Conservation (phyloP, 2,797 vertebrate genomes). For the Gambelia wislizenii region DNA sequence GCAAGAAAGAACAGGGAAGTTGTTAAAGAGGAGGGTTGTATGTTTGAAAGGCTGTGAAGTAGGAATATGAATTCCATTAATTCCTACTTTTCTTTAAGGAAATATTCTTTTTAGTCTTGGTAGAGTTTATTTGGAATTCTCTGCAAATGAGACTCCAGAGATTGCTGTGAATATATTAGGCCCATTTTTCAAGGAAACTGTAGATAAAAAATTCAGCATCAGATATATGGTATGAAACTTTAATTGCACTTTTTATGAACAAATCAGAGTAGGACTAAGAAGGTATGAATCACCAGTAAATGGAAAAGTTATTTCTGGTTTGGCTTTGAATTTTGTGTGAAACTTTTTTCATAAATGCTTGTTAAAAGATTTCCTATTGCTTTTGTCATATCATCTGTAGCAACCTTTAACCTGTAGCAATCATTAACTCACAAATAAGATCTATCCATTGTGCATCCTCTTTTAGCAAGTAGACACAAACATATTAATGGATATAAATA, state of each 20-base stretch:
- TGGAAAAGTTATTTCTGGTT: conserved; percentile 44
- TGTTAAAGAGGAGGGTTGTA: background rate
- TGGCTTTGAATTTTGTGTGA: conserved; percentile 12
- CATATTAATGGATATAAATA: background rate
- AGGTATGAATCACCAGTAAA: conserved; percentile 20
- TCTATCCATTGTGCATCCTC: background rate
- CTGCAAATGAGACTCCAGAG: conserved; percentile 35
- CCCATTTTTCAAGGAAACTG: conserved; percentile 27
- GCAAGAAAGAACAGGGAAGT: background rate
- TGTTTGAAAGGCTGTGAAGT: background rate
- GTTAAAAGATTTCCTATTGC: conserved; percentile 19
- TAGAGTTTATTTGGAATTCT: conserved; percentile 44
- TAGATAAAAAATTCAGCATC: conserved; percentile 33
- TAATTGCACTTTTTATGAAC: conserved; percentile 56
- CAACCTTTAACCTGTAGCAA: background rate
- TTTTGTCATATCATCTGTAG: background rate
- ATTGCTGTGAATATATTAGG: conserved; percentile 51
- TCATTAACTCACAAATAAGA: background rate
- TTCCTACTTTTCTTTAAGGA: background rate
- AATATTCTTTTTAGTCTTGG: conserved; percentile 33
- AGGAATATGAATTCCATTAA: conserved; percentile 12
- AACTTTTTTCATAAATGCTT: background rate
- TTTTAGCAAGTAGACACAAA: no score
- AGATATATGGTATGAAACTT: conserved; percentile 47
- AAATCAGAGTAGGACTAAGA: conserved; percentile 47